Base-by-base conservation (phyloP, 2,797 vertebrate genomes). In the Pogonophryne albipinna region DNA sequence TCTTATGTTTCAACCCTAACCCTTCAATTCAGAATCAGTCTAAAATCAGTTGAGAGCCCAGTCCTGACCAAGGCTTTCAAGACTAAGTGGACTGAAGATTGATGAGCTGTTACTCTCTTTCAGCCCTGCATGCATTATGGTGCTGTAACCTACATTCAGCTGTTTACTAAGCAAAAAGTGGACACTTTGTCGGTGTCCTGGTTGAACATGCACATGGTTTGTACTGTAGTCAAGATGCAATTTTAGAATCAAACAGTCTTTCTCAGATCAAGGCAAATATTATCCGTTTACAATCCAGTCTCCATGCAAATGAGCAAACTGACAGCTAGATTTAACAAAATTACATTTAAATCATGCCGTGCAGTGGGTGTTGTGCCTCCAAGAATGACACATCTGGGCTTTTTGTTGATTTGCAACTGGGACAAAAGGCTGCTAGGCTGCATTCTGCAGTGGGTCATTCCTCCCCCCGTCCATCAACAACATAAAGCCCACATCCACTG, bases 381-480 rank as follows among this genome's bases (percentile, higher is more conserved):
- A 45, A 11, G 49, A 23, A 20, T 16, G 63, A 11, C 66, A 85
- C 78, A 83, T 87, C 57, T 83, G 68, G 69, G 51, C 50, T 19
- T 74, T 76, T 64, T 49, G 57, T 66, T 60, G 68, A 78, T 74
- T 59, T 68, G 73, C 64, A 87, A 72, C 76, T 88, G 80, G 83
- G 82, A 91, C 89, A 88, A 92, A 84, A 85, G 88, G 68, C 80
- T 85, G 52, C 20, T 45, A 16, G 65, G 55, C 46, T 57, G 63
- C 50, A 41, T 84, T 50, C 84, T 82, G 89, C 87, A 90, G 2
- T 66, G 78, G 70, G 62, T 78, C 66, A 72, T 47, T 50, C 15
- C 49, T 47, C 4, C 52, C 51, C 53, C 66, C 34, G 9, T 72
- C 78, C 79, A 31, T 72, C 64, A 78, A 49, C 75, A 74, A 71